These are phyloP conservation scores for Cettia cetti DNA, from an alignment of 2,113 vertebrate genomes.

Conservation along the genomic window DNA sequence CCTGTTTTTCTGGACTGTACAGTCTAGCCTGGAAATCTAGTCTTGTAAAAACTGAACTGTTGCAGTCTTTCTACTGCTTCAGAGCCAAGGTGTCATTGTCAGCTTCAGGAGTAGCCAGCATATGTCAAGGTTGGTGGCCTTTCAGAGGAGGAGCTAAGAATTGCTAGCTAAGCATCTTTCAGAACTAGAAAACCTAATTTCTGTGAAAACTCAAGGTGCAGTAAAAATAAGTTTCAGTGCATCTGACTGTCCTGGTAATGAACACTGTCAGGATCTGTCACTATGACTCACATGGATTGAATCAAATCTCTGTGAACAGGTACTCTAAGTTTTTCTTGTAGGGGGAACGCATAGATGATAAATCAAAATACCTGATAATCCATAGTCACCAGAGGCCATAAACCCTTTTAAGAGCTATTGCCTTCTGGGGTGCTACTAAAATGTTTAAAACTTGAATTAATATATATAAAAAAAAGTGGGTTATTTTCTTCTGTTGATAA, in stretches of 20 bases:
- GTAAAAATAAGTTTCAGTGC: background rate
- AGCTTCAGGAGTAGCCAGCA: background rate
- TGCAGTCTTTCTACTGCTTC: background rate
- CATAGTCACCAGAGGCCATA: background rate
- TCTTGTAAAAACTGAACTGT: background rate
- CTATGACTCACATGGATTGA: background rate
- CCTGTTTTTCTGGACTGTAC: background rate
- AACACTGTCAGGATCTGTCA: background rate
- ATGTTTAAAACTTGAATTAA: background rate
- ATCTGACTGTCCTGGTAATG: background rate
- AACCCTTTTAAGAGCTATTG: background rate
- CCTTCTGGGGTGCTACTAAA: background rate
- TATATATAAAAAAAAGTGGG: background rate
- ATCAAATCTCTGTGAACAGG: background rate
- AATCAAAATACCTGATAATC: background rate
- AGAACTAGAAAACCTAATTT: background rate
- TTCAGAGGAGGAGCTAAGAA: background rate
- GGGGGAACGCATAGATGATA: background rate
- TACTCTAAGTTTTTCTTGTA: background rate
- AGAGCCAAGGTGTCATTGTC: background rate
- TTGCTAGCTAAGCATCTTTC: background rate
- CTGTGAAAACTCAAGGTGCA: background rate
- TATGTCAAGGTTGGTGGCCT: background rate
- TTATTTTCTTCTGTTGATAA: background rate
- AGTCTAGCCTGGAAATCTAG: background rate